Evolutionary conservation across 1,140 invertebrate species (phyloP).

Genomic region (Bicyclus anynana): DNA sequence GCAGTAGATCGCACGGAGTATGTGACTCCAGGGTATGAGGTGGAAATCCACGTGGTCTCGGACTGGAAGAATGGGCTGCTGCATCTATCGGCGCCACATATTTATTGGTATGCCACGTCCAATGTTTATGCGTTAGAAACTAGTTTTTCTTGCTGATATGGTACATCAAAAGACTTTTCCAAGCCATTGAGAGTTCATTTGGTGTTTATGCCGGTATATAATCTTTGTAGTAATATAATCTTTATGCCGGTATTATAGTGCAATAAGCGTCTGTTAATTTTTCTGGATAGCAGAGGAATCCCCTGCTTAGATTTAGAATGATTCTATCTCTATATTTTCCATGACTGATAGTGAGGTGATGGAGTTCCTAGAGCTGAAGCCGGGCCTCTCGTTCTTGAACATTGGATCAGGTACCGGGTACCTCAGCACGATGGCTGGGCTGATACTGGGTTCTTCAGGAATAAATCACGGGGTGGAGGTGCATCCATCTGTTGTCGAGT

Average conservation of each 20-base stretch:
- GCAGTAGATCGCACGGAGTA: slow-evolving; percentile 91
- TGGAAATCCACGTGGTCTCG: slow-evolving; percentile 88
- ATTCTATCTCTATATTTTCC: slow-evolving; percentile 25
- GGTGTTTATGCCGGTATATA: no score
- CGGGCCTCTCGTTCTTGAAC: slow-evolving; percentile 91
- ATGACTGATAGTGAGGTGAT: slow-evolving; percentile 84
- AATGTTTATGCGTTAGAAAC: no score
- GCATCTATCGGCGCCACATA: slow-evolving; percentile 93
- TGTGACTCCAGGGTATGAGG: slow-evolving; percentile 81
- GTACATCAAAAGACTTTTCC: no score
- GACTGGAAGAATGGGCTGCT: slow-evolving; percentile 91
- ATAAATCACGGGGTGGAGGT: slow-evolving; percentile 93
- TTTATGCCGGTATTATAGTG: no score
- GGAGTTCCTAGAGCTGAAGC: slow-evolving; percentile 85
- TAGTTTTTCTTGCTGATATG: no score
- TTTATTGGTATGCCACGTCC: slow-evolving; percentile 80
- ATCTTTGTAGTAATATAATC: no score
- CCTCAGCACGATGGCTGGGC: slow-evolving; percentile 92
- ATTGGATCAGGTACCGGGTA: slow-evolving; percentile 95
- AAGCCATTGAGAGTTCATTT: no score
- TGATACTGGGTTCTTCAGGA: slow-evolving; percentile 88
- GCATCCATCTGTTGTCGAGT: slow-evolving; percentile 87
- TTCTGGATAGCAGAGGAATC: no score
- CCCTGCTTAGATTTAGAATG: slow-evolving; percentile 27
- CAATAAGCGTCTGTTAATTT: no score